Evolutionary conservation across 2,113 vertebrate species (phyloP).

Genomic region (Petroica traversi): DNA sequence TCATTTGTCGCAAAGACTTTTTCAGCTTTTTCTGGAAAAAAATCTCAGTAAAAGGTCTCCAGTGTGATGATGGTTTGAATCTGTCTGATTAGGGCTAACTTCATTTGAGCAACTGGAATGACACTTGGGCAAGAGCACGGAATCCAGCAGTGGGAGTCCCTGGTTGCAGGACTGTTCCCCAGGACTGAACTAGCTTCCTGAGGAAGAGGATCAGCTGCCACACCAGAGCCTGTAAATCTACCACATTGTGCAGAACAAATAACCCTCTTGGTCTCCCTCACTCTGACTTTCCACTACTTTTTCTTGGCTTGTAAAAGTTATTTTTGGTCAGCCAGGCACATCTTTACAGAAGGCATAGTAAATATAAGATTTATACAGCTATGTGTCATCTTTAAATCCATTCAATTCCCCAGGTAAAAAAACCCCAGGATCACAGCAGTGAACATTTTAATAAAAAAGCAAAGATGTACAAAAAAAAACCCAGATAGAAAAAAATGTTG

Average conservation of each 20-base stretch:
- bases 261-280: background rate
- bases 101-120: background rate
- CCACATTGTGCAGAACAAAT: background rate
- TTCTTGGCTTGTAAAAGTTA: slow-evolving; percentile 12
- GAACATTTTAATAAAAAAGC: slow-evolving; percentile 59
- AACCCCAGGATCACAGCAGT: slow-evolving; percentile 27
- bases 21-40: background rate
- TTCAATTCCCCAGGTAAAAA: slow-evolving; percentile 15
- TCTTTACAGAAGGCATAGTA: slow-evolving; percentile 1
- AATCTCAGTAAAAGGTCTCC: background rate
- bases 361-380: slow-evolving; percentile 26
- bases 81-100: background rate
- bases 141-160: background rate
- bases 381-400: slow-evolving; percentile 42
- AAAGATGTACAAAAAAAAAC: background rate
- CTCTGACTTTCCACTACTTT: background rate
- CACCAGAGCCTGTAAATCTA: background rate
- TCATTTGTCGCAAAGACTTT: background rate
- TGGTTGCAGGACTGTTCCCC: background rate
- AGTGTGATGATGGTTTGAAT: background rate
- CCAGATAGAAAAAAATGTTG: background rate
- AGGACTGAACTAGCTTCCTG: background rate
- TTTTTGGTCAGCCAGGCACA: slow-evolving; percentile 6
- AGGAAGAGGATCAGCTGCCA: background rate
- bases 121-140: background rate